These are phyloP conservation scores for Halcyon badia DNA, from an alignment of 2,797 vertebrate species.

Conservation along the genomic window DNA sequence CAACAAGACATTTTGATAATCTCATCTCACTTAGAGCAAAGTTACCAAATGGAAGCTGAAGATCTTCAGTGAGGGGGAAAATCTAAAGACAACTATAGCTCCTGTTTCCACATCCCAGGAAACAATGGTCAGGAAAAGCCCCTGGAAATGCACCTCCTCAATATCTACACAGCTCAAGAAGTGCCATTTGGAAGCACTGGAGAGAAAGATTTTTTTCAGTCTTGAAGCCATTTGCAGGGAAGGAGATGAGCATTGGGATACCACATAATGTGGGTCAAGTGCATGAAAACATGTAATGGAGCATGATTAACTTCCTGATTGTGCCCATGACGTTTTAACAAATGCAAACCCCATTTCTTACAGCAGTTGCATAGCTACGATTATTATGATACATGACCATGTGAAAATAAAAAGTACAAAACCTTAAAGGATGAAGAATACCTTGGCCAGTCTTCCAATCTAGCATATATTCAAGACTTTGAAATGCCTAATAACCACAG, in stretches of 20 bases:
- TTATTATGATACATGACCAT: background rate
- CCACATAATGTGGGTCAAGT: background rate
- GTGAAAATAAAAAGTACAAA: background rate
- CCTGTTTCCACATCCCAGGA: background rate
- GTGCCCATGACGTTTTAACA: background rate
- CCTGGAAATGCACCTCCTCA: background rate
- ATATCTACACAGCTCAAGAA: background rate
- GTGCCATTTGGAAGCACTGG: background rate
- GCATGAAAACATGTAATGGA: background rate
- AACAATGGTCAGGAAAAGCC: background rate
- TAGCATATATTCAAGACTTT: background rate
- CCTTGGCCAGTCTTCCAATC: background rate
- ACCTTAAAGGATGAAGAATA: background rate
- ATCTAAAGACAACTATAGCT: background rate
- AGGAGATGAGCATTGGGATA: background rate
- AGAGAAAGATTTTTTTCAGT: background rate
- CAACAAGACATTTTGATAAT: background rate
- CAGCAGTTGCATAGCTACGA: background rate
- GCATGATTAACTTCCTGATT: background rate
- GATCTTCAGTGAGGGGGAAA: background rate
- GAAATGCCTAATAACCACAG: background rate
- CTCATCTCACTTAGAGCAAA: background rate
- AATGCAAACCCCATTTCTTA: background rate
- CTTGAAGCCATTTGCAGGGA: background rate
- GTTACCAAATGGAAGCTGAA: background rate